phyloP scores from a whole-genome alignment of 2,797 vertebrate species.

The Acestrorhynchus altus region DNA sequence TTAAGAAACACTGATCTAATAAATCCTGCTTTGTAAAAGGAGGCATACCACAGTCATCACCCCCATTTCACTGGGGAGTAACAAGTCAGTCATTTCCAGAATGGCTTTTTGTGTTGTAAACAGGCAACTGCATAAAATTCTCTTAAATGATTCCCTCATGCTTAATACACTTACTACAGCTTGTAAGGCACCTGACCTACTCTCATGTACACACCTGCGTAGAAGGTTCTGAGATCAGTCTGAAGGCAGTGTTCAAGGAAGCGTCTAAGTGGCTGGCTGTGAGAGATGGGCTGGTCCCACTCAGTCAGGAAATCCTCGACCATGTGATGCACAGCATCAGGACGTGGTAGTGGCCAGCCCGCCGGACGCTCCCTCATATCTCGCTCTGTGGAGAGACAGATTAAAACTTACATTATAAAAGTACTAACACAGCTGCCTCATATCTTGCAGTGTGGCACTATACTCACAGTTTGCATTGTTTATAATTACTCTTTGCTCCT shows the following conservation, averaged over 20 bases:
- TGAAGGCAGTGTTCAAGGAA: constrained; percentile 93
- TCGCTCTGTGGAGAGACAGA: constrained; percentile 72
- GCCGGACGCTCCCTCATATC: constrained; percentile 85
- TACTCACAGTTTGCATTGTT: neutral
- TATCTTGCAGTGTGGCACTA: neutral
- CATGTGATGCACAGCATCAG: constrained; percentile 89
- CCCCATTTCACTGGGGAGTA: too few species aligned
- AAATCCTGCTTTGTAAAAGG: too few species aligned
- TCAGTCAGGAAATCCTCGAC: constrained; percentile 96
- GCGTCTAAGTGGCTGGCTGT: constrained; percentile 90
- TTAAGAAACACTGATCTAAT: too few species aligned
- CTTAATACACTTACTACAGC: too few species aligned
- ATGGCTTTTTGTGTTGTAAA: too few species aligned
- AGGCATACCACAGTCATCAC: too few species aligned
- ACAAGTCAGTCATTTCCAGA: too few species aligned
- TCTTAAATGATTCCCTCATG: too few species aligned
- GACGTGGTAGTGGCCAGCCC: constrained; percentile 89
- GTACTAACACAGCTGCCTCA: too few species aligned
- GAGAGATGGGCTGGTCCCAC: constrained; percentile 89
- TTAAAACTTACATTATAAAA: neutral
- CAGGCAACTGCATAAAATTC: too few species aligned
- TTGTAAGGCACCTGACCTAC: too few species aligned
- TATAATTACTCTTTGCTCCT: constrained; percentile 23
- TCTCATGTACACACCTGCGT: constrained; percentile 82
- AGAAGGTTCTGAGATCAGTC: constrained; percentile 90